Conservation (phyloP, 2,797 vertebrate genomes). For the Acanthiza pusilla region DNA sequence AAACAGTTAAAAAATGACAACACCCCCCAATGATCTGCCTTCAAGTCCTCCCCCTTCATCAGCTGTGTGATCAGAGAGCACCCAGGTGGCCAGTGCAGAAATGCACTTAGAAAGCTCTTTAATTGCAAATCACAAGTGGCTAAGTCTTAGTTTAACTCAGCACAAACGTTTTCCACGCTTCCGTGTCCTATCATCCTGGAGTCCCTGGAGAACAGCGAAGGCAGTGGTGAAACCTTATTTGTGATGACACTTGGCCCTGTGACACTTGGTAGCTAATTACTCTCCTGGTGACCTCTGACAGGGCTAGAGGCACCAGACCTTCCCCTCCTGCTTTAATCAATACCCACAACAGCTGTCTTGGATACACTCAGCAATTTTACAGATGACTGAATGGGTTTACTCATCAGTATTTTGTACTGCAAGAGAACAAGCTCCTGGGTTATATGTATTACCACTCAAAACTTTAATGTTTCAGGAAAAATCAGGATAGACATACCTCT, state of each 20-base stretch:
- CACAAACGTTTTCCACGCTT: constrained; percentile 25
- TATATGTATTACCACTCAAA: not conserved
- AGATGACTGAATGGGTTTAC: constrained; percentile 20
- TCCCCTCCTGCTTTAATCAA: constrained; percentile 20
- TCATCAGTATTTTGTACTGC: constrained; percentile 30
- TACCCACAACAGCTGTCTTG: constrained; percentile 13
- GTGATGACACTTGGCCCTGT: constrained; percentile 15
- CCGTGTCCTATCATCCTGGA: not conserved
- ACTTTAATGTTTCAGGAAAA: not conserved
- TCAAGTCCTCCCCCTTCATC: not conserved
- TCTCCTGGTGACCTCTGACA: constrained; percentile 46
- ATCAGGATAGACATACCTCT: not conserved
- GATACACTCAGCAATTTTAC: constrained; percentile 33
- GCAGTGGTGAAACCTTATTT: constrained; percentile 26
- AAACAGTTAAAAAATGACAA: not conserved
- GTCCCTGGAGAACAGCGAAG: not conserved
- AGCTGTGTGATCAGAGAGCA: not conserved
- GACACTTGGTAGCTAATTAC: constrained; percentile 36
- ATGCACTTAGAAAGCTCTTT: constrained; percentile 34
- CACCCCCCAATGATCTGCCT: not conserved
- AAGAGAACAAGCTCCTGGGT: not conserved
- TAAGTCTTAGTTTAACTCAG: constrained; percentile 53
- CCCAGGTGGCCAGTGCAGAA: constrained; percentile 37
- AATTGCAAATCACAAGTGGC: constrained; percentile 8
- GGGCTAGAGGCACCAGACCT: not conserved